Evolutionary conservation across 2,113 vertebrate species (phyloP).

Genomic region (Cranoglanis bouderius): DNA sequence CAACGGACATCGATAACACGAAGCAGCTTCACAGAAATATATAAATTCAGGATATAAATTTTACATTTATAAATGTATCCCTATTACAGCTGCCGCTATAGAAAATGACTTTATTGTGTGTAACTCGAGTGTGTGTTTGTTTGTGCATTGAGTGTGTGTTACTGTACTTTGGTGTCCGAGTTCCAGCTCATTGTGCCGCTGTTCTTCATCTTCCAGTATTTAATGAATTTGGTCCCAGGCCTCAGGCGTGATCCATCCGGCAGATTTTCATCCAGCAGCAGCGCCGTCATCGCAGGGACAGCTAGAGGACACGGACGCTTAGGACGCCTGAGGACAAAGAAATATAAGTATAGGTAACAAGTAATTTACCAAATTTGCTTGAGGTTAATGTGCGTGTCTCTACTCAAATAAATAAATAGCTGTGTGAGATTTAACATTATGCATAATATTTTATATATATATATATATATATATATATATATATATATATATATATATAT

Average conservation of each 20-base stretch:
- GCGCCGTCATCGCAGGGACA: conserved; percentile 85
- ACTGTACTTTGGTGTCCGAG: conserved; percentile 83
- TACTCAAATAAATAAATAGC: not conserved
- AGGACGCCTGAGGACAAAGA: conserved; percentile 71
- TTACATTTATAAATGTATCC: too few species aligned
- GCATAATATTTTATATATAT: too few species aligned
- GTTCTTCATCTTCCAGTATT: conserved; percentile 98
- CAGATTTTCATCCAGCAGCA: conserved; percentile 94
- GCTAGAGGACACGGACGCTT: conserved; percentile 81
- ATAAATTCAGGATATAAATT: too few species aligned
- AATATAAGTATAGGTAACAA: not conserved
- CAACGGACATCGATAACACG: too few species aligned
- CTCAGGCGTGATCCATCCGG: conserved; percentile 90
- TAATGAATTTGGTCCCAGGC: conserved; percentile 91
- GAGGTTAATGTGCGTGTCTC: not conserved
- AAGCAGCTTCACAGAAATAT: too few species aligned
- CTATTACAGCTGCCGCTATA: not conserved
- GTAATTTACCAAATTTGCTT: not conserved
- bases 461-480: too few species aligned
- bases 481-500: too few species aligned
- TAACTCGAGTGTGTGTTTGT: not conserved
- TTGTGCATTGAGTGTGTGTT: not conserved
- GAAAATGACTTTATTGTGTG: not conserved
- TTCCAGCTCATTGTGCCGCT: conserved; percentile 88
- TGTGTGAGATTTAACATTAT: not conserved